These are phyloP conservation scores for Leistus spinibarbis DNA, from an alignment of 2,888 invertebrate genomes.

Conservation along the genomic window DNA sequence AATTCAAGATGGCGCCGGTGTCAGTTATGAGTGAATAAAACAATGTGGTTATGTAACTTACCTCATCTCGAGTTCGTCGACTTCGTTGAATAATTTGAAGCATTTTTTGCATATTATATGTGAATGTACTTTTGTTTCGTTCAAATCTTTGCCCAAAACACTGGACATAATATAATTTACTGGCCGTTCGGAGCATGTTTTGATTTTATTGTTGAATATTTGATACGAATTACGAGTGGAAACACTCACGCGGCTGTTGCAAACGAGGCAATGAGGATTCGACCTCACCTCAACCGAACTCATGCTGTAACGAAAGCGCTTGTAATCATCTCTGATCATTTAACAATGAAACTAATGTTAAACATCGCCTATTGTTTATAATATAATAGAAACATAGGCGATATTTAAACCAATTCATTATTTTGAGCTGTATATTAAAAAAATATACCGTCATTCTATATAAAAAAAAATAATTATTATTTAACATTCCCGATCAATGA, in stretches of 20 bases:
- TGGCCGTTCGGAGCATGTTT: constrained; percentile 49
- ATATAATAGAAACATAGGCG: not conserved
- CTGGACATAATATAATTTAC: constrained; percentile 55
- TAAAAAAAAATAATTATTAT: constrained; percentile 1
- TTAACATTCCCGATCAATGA: not conserved
- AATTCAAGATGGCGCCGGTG: not conserved
- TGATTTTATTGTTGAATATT: constrained; percentile 59
- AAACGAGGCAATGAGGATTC: constrained; percentile 64
- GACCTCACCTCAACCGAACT: constrained; percentile 46
- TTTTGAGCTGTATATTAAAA: constrained; percentile 10
- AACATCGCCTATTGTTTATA: no score
- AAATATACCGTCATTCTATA: constrained; percentile 25
- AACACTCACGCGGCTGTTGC: constrained; percentile 63
- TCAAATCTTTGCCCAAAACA: constrained; percentile 60
- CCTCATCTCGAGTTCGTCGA: constrained; percentile 64
- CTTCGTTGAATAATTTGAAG: constrained; percentile 66
- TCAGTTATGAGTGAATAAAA: not conserved
- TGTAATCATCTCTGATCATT: not conserved
- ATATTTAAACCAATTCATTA: not conserved
- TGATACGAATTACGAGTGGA: constrained; percentile 61
- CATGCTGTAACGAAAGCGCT: constrained; percentile 46
- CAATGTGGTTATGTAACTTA: constrained; percentile 45
- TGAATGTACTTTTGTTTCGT: constrained; percentile 61
- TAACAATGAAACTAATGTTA: not conserved
- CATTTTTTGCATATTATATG: constrained; percentile 72